Percentiles rank a stretch among this genome's conserved stretches.
phyloP scores from a whole-genome alignment of 2,888 invertebrate species.

The Coecobrya sp. region DNA sequence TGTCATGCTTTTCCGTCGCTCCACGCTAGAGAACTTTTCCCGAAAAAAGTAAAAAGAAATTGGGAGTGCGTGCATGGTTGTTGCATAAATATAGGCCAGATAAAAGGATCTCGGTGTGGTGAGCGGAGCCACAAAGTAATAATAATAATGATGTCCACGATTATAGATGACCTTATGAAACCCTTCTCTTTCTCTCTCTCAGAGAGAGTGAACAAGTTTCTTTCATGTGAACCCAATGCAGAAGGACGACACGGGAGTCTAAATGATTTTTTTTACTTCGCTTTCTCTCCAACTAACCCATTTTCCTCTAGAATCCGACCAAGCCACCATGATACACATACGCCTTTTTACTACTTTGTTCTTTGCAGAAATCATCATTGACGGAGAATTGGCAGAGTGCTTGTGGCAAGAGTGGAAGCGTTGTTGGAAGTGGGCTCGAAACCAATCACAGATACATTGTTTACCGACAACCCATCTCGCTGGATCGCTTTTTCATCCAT shows the following conservation, averaged over 20 bases:
- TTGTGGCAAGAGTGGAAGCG: slow-evolving; percentile 87
- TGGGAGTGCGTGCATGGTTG: too few relatives aligned
- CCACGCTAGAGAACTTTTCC: too few relatives aligned
- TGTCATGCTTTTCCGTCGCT: background rate
- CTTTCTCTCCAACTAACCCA: background rate
- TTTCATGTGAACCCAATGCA: background rate
- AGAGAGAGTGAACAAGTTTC: background rate
- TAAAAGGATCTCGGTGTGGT: background rate
- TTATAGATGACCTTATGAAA: background rate
- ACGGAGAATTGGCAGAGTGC: slow-evolving; percentile 88
- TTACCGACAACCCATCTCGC: slow-evolving; percentile 88
- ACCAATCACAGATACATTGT: slow-evolving; percentile 88
- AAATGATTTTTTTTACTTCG: background rate
- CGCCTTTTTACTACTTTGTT: slow-evolving; percentile 43
- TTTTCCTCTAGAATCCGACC: background rate
- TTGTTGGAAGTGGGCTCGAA: slow-evolving; percentile 86
- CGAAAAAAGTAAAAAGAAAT: too few relatives aligned
- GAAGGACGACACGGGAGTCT: background rate
- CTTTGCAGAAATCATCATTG: slow-evolving; percentile 88
- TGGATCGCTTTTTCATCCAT: slow-evolving; percentile 88
- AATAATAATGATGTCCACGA: background rate
- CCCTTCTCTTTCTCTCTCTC: too few relatives aligned
- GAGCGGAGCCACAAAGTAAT: background rate
- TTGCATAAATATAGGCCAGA: background rate
- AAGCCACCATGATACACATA: background rate